Evolutionary conservation across 2,113 vertebrate species (phyloP).

Genomic region (Mionectes macconnelli): DNA sequence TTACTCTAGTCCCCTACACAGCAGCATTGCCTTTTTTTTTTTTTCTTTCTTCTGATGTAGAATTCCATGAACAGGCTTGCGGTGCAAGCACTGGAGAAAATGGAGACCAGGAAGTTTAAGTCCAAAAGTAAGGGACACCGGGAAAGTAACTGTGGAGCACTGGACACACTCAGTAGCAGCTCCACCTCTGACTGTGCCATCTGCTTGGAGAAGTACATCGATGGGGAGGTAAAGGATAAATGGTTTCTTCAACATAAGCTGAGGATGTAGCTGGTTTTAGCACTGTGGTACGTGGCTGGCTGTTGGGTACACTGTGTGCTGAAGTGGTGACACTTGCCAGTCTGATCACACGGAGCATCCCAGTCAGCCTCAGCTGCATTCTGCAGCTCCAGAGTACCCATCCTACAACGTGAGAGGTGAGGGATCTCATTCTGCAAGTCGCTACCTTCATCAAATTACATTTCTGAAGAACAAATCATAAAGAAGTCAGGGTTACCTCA

Average conservation of each 20-base stretch:
- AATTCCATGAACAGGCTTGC: constrained; percentile 98
- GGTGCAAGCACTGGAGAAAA: constrained; percentile 95
- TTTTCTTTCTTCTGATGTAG: constrained; percentile 64
- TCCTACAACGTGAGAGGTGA: background rate
- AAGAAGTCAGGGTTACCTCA: background rate
- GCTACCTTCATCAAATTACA: background rate
- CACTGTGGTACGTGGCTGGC: rapidly evolving
- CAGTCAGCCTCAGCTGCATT: background rate
- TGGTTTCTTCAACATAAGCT: background rate
- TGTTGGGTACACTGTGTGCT: background rate
- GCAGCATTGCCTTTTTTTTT: background rate
- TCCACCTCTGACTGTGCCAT: constrained; percentile 98
- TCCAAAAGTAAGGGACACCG: constrained; percentile 89
- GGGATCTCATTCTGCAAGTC: background rate
- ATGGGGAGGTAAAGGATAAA: constrained; percentile 87
- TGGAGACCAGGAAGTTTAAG: constrained; percentile 98
- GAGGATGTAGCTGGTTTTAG: background rate
- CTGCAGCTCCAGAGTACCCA: background rate
- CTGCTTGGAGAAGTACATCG: constrained; percentile 97
- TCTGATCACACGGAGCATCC: background rate
- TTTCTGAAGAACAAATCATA: background rate
- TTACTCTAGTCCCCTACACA: background rate
- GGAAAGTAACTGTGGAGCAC: constrained; percentile 86
- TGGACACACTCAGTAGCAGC: constrained; percentile 95
- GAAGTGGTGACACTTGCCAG: background rate